Conservation (phyloP, 2,888 invertebrate species). For the Pseudoips prasinana region DNA sequence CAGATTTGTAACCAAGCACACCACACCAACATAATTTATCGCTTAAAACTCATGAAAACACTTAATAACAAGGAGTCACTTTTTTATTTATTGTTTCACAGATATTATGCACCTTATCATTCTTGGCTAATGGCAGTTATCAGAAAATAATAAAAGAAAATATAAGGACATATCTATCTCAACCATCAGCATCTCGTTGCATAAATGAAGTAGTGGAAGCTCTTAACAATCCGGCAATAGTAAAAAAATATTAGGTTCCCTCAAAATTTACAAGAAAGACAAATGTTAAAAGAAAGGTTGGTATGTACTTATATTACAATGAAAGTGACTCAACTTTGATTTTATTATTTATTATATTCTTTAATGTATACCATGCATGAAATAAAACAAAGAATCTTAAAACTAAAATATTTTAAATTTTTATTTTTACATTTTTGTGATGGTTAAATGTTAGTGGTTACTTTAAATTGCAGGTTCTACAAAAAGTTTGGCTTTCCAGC, state of each 20-base stretch:
- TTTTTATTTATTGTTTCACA: slow-evolving; percentile 1
- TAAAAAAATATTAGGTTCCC: background rate
- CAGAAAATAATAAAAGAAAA: background rate
- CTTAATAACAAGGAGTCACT: too few species aligned
- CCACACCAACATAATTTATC: too few species aligned
- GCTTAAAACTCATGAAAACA: too few species aligned
- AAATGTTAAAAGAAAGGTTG: background rate
- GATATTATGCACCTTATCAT: background rate
- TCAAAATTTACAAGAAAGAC: background rate
- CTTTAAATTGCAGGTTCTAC: slow-evolving; percentile 17
- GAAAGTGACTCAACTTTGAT: background rate
- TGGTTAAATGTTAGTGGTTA: slow-evolving; percentile 1
- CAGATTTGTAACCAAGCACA: too few species aligned
- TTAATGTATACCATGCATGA: too few species aligned
- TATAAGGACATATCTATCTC: background rate
- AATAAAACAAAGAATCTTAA: too few species aligned
- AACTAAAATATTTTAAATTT: too few species aligned
- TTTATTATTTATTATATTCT: too few species aligned
- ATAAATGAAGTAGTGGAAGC: slow-evolving; percentile 1
- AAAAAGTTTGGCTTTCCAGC: slow-evolving; percentile 18
- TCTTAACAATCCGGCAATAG: background rate
- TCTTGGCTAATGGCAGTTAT: background rate
- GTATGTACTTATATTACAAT: slow-evolving; percentile 1
- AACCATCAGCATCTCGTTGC: slow-evolving; percentile 1
- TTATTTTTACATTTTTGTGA: too few species aligned